Conservation (phyloP, 2,888 invertebrate genomes). For the Volucella inanis region DNA sequence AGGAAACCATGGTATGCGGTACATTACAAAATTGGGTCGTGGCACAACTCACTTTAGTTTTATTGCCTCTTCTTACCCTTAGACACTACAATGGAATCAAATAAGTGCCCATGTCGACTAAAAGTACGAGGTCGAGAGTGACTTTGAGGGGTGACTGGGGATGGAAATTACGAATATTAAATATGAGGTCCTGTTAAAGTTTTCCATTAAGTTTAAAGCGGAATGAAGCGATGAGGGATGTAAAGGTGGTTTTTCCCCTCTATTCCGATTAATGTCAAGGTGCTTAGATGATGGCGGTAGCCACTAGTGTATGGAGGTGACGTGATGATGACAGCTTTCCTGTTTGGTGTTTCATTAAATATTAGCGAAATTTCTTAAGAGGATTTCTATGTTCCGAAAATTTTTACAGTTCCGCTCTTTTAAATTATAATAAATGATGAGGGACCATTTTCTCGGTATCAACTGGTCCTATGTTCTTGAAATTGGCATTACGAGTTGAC, state of each 20-base stretch:
- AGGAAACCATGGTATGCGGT: too few relatives aligned
- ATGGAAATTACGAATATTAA: neutral
- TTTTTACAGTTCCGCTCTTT: conserved; percentile 24
- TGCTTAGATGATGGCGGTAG: conserved; percentile 31
- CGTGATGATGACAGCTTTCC: conserved; percentile 10
- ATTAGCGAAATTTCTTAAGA: conserved; percentile 54
- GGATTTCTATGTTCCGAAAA: conserved; percentile 54
- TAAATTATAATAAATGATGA: neutral
- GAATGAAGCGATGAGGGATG: conserved; percentile 2
- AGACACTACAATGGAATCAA: conserved; percentile 17
- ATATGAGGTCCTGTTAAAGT: conserved; percentile 56
- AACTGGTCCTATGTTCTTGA: too few relatives aligned
- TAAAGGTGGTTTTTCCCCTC: conserved; percentile 2
- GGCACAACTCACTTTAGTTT: conserved; percentile 45
- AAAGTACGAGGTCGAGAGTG: neutral
- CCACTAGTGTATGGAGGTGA: neutral
- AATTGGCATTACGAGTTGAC: too few relatives aligned
- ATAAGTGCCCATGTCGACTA: neutral
- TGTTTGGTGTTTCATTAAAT: conserved; percentile 51
- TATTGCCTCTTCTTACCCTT: conserved; percentile 44
- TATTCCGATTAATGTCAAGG: conserved; percentile 55
- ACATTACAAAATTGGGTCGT: conserved; percentile 28
- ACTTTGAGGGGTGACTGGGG: too few relatives aligned
- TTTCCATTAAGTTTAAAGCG: conserved; percentile 43
- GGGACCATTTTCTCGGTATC: neutral